phyloP scores from a whole-genome alignment of 2,797 vertebrate genomes.

The Spinibarbus caldwelli region DNA sequence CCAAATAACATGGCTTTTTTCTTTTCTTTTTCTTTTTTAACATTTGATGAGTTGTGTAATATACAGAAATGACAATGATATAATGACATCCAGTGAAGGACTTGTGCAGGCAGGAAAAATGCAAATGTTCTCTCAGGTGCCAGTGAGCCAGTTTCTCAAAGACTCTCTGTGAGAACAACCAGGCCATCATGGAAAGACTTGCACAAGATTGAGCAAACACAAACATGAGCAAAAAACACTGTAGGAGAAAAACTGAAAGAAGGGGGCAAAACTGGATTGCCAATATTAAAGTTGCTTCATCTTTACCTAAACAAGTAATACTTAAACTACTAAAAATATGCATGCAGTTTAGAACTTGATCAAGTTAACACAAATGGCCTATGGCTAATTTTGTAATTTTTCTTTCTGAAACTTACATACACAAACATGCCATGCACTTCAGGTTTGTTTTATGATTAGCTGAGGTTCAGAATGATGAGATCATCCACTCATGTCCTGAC shows the following conservation, averaged over 20 bases:
- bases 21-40: no score
- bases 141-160: conserved; percentile 32
- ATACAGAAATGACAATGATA: conserved; percentile 32
- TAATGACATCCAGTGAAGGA: conserved; percentile 19
- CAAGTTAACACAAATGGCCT: neutral
- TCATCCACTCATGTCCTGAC: conserved; percentile 56
- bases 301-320: conserved; percentile 1
- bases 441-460: conserved; percentile 7
- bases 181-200: conserved; percentile 34
- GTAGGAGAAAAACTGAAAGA: conserved; percentile 33
- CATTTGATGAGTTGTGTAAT: conserved; percentile 43
- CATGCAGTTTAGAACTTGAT: neutral
- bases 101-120: conserved; percentile 56
- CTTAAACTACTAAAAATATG: neutral
- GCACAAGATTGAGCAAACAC: conserved; percentile 34
- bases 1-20: neutral
- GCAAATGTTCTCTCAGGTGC: conserved; percentile 50
- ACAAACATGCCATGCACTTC: neutral
- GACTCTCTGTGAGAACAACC: conserved; percentile 44
- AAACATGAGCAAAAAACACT: conserved; percentile 41
- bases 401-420: neutral
- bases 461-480: conserved; percentile 54
- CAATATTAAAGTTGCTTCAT: neutral
- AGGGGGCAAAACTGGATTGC: conserved; percentile 18
- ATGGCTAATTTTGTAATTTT: neutral